These are phyloP conservation scores for Sylvicola cinctus DNA, from an alignment of 2,888 invertebrate genomes.

Conservation along the genomic window DNA sequence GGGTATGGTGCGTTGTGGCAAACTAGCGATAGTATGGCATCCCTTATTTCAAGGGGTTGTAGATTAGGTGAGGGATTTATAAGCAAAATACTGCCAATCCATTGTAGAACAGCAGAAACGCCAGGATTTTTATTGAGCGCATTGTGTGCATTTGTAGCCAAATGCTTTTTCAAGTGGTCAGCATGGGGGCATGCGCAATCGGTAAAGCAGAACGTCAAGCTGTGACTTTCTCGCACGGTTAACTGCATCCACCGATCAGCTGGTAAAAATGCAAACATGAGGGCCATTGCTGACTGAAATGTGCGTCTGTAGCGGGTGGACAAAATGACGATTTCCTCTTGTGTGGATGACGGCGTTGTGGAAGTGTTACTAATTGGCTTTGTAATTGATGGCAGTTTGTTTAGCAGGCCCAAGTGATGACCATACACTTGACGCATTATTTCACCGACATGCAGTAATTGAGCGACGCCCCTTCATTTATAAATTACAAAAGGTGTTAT, in stretches of 20 bases:
- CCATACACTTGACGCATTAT: constrained; percentile 37
- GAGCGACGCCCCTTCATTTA: constrained; percentile 48
- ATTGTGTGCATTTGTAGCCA: constrained; percentile 32
- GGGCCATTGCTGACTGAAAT: constrained; percentile 71
- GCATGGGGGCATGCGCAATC: constrained; percentile 54
- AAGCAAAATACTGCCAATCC: constrained; percentile 40
- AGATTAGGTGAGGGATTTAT: constrained; percentile 38
- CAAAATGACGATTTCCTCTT: constrained; percentile 43
- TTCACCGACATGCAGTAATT: constrained; percentile 60
- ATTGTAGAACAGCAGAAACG: constrained; percentile 45
- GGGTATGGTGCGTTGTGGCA: constrained; percentile 71
- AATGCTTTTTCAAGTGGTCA: constrained; percentile 29
- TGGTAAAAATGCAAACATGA: constrained; percentile 50
- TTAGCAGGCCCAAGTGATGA: constrained; percentile 20
- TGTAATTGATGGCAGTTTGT: constrained; percentile 10
- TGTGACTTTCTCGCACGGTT: constrained; percentile 52
- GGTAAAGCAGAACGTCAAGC: constrained; percentile 65
- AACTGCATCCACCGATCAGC: constrained; percentile 42
- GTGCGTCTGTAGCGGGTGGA: constrained; percentile 77
- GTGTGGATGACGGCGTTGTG: not conserved
- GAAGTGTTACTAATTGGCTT: constrained; percentile 13
- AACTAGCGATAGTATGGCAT: constrained; percentile 62
- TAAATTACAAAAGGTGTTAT: not conserved
- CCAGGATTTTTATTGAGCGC: constrained; percentile 54
- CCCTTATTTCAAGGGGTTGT: constrained; percentile 43